phyloP scores from a whole-genome alignment of 2,888 invertebrate genomes.

The Desoria tigrina region DNA sequence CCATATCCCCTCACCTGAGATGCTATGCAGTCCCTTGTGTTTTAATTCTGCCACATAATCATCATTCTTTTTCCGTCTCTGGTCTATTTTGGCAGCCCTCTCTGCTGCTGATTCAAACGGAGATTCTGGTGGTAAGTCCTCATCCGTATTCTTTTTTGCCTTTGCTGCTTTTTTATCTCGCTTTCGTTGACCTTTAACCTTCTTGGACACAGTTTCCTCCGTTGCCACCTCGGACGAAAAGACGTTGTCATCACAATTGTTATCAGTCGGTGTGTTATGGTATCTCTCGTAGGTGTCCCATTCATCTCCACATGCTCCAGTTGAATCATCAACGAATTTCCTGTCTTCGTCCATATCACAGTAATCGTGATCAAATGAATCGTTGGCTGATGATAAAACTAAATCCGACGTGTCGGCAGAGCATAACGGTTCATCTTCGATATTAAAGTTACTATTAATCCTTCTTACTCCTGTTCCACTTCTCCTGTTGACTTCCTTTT shows the following conservation, averaged over 20 bases:
- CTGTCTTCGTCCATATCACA: neutral
- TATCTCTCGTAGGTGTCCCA: too few relatives aligned
- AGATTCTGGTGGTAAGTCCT: neutral
- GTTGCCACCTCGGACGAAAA: too few relatives aligned
- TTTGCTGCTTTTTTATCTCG: neutral
- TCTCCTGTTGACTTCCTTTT: too few relatives aligned
- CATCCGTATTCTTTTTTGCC: neutral
- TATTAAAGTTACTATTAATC: neutral
- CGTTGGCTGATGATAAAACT: too few relatives aligned
- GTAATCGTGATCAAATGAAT: too few relatives aligned
- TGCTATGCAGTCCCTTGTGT: constrained; percentile 43
- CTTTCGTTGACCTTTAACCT: constrained; percentile 8
- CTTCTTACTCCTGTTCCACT: too few relatives aligned
- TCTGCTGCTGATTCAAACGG: neutral
- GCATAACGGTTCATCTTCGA: neutral
- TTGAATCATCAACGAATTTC: neutral
- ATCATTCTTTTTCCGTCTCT: constrained; percentile 35
- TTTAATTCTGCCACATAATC: constrained; percentile 37
- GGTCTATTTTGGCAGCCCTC: constrained; percentile 27
- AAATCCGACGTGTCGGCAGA: neutral
- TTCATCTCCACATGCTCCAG: constrained; percentile 1
- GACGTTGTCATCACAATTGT: too few relatives aligned
- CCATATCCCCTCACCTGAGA: constrained; percentile 77
- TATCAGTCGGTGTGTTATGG: too few relatives aligned
- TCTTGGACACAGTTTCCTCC: too few relatives aligned